These are phyloP conservation scores for Eupithecia insigniata DNA, from an alignment of 2,888 invertebrate species.

Conservation along the genomic window DNA sequence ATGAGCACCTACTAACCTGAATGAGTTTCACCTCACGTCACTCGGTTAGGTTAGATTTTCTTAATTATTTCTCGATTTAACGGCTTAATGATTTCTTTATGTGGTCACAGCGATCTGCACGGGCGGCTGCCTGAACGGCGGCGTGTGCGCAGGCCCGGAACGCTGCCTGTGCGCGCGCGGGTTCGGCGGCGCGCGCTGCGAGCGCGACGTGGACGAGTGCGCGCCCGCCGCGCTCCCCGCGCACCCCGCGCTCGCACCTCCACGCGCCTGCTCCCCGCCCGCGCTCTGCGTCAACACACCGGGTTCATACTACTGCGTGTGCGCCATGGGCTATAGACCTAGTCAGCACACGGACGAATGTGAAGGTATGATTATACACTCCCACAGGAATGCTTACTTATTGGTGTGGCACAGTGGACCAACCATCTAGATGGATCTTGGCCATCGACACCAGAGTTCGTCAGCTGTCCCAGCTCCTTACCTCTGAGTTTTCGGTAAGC, in stretches of 20 bases:
- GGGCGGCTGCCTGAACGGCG: constrained; percentile 92
- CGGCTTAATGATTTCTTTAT: not conserved
- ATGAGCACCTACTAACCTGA: too few relatives aligned
- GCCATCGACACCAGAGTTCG: too few relatives aligned
- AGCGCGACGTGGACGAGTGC: constrained; percentile 95
- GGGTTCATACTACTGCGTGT: constrained; percentile 95
- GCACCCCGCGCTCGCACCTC: constrained; percentile 84
- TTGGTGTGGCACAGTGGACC: not conserved
- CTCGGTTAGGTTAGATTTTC: too few relatives aligned
- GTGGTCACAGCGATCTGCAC: constrained; percentile 88
- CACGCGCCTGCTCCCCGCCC: constrained; percentile 88
- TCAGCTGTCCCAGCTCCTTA: not conserved
- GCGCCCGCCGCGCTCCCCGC: constrained; percentile 69
- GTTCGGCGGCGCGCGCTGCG: constrained; percentile 92
- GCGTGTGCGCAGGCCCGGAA: constrained; percentile 90
- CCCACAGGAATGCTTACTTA: not conserved
- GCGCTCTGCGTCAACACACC: constrained; percentile 94
- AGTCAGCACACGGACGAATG: constrained; percentile 85
- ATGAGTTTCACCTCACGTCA: too few relatives aligned
- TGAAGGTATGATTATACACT: constrained; percentile 71
- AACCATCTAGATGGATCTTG: too few relatives aligned
- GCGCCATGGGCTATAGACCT: constrained; percentile 89
- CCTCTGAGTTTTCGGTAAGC: too few relatives aligned
- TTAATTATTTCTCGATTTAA: too few relatives aligned
- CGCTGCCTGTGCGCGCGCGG: constrained; percentile 92